Conservation (phyloP, 1,140 invertebrate species). For the Sycophila sp. region DNA sequence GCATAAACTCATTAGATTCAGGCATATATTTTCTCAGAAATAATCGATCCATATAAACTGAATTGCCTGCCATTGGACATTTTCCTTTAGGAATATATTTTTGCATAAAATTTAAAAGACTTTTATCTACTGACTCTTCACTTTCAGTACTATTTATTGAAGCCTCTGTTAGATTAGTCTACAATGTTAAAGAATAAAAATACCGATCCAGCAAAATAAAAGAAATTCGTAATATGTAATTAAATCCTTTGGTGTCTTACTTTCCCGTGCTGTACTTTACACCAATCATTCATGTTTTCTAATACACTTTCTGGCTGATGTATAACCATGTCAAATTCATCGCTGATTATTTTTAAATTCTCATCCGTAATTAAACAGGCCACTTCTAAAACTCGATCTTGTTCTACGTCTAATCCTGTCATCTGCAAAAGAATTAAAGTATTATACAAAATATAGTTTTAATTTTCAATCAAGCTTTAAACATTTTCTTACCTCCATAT, state of each 20-base stretch:
- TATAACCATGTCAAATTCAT: constrained; percentile 83
- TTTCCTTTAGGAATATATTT: constrained; percentile 72
- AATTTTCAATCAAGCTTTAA: neutral
- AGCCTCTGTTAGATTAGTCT: constrained; percentile 81
- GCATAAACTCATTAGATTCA: constrained; percentile 78
- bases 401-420: constrained; percentile 77
- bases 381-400: constrained; percentile 86
- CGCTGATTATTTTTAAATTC: constrained; percentile 81
- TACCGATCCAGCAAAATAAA: constrained; percentile 38
- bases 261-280: constrained; percentile 75
- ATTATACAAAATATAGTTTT: neutral
- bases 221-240: neutral
- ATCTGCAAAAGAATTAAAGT: constrained; percentile 49
- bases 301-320: constrained; percentile 80
- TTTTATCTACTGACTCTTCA: constrained; percentile 74
- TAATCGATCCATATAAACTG: constrained; percentile 84
- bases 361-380: constrained; percentile 88
- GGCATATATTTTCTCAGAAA: constrained; percentile 85
- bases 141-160: constrained; percentile 76
- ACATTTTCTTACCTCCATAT: constrained; percentile 50
- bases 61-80: constrained; percentile 88
- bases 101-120: constrained; percentile 79
- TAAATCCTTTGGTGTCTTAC: no score
- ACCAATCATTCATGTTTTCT: constrained; percentile 86
- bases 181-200: constrained; percentile 48